Conservation (phyloP, 2,113 vertebrate genomes). For the Cygnus buccinator region DNA sequence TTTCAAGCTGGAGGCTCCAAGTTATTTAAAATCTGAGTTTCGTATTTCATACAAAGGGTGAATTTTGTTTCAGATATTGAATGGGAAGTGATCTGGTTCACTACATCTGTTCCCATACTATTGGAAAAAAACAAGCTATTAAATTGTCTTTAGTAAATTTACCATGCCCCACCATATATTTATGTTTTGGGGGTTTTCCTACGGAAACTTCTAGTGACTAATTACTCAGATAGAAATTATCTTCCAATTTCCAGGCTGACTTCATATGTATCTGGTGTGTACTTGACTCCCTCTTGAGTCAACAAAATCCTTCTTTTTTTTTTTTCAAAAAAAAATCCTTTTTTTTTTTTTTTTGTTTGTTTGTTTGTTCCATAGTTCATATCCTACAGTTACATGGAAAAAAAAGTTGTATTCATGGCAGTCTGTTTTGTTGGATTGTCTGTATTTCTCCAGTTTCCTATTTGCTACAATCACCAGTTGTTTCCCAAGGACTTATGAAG, state of each 20-base stretch:
- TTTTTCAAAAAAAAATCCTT: neutral
- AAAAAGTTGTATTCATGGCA: neutral
- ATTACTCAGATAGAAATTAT: neutral
- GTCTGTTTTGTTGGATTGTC: neutral
- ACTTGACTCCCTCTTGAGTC: accelerated
- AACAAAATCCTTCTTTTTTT: neutral
- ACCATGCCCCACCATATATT: neutral
- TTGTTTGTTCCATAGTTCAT: neutral
- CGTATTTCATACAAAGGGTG: neutral
- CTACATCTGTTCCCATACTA: neutral
- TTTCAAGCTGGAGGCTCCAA: neutral
- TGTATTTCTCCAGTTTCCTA: neutral
- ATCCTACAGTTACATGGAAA: neutral
- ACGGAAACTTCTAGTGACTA: neutral
- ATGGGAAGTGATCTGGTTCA: neutral
- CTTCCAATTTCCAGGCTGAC: neutral
- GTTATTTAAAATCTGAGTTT: neutral
- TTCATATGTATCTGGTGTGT: neutral
- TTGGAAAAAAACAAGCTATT: neutral
- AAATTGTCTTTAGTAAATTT: neutral
- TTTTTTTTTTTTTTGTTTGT: neutral
- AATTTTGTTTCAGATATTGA: neutral
- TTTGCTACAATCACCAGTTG: neutral
- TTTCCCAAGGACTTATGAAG: neutral
- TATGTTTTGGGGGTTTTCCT: neutral